Base-by-base conservation (phyloP, 2,113 vertebrate species). In the Origma solitaria region DNA sequence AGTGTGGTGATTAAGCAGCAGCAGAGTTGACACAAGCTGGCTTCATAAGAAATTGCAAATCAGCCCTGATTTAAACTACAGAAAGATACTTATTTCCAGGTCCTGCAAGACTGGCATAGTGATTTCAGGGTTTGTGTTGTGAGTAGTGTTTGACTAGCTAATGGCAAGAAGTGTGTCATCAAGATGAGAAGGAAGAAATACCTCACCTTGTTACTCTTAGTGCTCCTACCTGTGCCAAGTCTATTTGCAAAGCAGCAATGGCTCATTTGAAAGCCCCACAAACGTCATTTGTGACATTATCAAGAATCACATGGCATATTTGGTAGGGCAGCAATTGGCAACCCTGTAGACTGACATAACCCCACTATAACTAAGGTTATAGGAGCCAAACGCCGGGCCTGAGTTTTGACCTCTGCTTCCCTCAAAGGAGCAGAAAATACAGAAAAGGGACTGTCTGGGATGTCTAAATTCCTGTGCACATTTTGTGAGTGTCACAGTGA, bases 161-260 rank as follows among this genome's bases (percentile, higher is more conserved):
- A 28, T 37, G 66, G 30, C 25, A 42, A 33, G 70, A 68, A 79
- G 10, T 2, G 7, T 17, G 24, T 37, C 16, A 45, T 47, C 31
- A 45, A 51, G 27, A 25, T 40, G 7, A 73, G 45, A 61, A 70
- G 56, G 45, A 73, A 51, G 30, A 68, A 64, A 50, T 9, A 13
- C 5, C 9, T 90, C 2, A 1, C 6, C 6, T 6, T 11, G 0
- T 45, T 38, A 4, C 9, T 53, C 35, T 61, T 23, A 7, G 60
- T 44, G n/a, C 33, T 71, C 37, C 27, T 60, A 18, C 11, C 31
- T 53, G 45, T 62, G 42, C 35, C 25, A 13, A 20, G 18, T 22
- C 21, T 60, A 13, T 35, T 72, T 49, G 13, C 33, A 73, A 77
- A 60, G 19, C 58, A 61, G 16, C 62, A 65, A 13, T 9, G 8